Evolutionary conservation across 2,888 invertebrate genomes (phyloP).

Genomic region (Hedya salicella): DNA sequence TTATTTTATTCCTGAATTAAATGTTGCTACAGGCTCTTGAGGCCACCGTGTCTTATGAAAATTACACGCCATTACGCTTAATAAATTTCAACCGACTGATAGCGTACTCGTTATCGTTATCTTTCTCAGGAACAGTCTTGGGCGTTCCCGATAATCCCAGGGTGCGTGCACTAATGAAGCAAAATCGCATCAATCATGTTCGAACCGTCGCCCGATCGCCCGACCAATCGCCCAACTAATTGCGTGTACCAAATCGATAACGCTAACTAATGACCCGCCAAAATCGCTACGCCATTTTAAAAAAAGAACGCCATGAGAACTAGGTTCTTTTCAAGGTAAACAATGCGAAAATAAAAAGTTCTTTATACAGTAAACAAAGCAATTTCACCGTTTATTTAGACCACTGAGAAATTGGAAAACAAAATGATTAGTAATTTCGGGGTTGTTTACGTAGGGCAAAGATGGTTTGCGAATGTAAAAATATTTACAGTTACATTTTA

Average conservation of each 20-base stretch:
- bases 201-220: slow-evolving; percentile 56
- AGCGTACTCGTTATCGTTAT: slow-evolving; percentile 38
- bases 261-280: slow-evolving; percentile 68
- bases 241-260: slow-evolving; percentile 70
- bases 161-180: slow-evolving; percentile 61
- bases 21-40: not conserved
- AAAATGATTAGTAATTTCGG: slow-evolving; percentile 26
- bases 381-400: slow-evolving; percentile 3
- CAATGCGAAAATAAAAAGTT: slow-evolving; percentile 28
- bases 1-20: not conserved
- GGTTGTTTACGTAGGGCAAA: slow-evolving; percentile 17
- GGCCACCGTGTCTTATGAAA: slow-evolving; percentile 13
- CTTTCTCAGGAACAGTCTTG: slow-evolving; percentile 33
- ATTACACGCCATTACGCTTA: slow-evolving; percentile 32
- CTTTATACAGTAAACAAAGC: slow-evolving; percentile 28
- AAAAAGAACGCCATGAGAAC: slow-evolving; percentile 18
- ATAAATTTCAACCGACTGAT: slow-evolving; percentile 32
- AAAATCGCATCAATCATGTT: slow-evolving; percentile 79
- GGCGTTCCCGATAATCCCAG: slow-evolving; percentile 47
- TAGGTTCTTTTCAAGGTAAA: slow-evolving; percentile 13
- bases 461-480: slow-evolving; percentile 33
- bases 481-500: slow-evolving; percentile 49
- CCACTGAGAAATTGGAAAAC: slow-evolving; percentile 20
- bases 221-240: slow-evolving; percentile 66
- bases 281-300: slow-evolving; percentile 52